These are phyloP conservation scores for Mobula hypostoma DNA, from an alignment of 2,113 vertebrate genomes.

Conservation along the genomic window DNA sequence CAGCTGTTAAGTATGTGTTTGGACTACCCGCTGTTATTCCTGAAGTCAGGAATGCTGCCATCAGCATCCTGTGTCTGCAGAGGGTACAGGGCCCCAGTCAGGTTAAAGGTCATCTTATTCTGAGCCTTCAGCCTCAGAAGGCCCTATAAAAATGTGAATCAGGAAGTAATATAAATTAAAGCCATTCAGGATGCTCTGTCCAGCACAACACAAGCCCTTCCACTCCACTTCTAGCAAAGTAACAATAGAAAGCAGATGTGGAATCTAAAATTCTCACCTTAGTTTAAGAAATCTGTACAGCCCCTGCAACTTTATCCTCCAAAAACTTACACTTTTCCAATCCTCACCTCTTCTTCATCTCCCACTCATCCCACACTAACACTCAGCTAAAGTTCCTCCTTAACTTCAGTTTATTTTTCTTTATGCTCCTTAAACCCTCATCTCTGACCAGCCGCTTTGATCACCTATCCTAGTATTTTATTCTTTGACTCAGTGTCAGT, in stretches of 20 bases:
- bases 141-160: not conserved
- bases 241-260: not conserved
- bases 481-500: not conserved
- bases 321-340: not conserved
- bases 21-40: not conserved
- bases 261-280: not conserved
- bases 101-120: slow-evolving; percentile 1
- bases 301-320: not conserved
- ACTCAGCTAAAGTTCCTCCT: not conserved
- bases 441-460: not conserved
- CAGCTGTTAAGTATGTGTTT: too few relatives aligned
- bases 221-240: not conserved
- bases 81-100: not conserved
- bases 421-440: not conserved
- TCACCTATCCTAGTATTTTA: not conserved
- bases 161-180: not conserved
- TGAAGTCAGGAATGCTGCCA: not conserved
- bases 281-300: not conserved
- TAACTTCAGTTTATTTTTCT: not conserved
- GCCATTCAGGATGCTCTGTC: not conserved
- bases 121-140: not conserved
- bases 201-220: not conserved
- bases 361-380: not conserved
- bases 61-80: not conserved
- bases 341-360: not conserved